phyloP scores from a whole-genome alignment of 2,113 vertebrate genomes.

The Myiozetetes cayanensis region DNA sequence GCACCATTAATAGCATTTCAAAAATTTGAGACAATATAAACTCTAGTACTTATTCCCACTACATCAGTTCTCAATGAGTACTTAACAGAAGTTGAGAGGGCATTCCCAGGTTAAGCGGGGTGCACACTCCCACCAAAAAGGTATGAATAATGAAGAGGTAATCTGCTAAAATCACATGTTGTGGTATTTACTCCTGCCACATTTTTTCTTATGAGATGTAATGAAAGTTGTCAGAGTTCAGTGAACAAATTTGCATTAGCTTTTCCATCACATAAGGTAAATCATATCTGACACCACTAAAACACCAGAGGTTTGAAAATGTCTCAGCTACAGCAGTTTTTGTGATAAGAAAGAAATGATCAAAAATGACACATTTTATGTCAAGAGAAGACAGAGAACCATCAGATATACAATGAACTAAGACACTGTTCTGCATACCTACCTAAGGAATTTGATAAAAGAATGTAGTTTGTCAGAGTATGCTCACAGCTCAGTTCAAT shows the following conservation, averaged over 20 bases:
- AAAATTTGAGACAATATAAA: neutral
- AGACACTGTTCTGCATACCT: neutral
- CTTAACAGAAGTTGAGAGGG: neutral
- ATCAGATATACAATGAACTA: neutral
- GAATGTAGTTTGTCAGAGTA: neutral
- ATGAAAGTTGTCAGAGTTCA: constrained; percentile 22
- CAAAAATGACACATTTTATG: neutral
- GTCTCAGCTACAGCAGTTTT: neutral
- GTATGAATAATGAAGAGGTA: neutral
- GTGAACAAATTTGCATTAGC: neutral
- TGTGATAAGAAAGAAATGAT: neutral
- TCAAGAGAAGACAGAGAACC: neutral
- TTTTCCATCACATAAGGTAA: neutral
- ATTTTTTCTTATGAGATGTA: neutral
- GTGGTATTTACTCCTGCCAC: neutral
- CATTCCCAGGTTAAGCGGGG: neutral
- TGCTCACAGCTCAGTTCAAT: neutral
- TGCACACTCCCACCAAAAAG: neutral
- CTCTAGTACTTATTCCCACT: neutral
- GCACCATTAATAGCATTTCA: neutral
- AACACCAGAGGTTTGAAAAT: neutral
- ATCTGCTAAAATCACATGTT: neutral
- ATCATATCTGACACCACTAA: neutral
- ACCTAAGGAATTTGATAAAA: neutral
- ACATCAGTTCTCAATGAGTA: neutral